Base-by-base conservation (phyloP, 2,113 vertebrate genomes). In the Aptenodytes forsteri region DNA sequence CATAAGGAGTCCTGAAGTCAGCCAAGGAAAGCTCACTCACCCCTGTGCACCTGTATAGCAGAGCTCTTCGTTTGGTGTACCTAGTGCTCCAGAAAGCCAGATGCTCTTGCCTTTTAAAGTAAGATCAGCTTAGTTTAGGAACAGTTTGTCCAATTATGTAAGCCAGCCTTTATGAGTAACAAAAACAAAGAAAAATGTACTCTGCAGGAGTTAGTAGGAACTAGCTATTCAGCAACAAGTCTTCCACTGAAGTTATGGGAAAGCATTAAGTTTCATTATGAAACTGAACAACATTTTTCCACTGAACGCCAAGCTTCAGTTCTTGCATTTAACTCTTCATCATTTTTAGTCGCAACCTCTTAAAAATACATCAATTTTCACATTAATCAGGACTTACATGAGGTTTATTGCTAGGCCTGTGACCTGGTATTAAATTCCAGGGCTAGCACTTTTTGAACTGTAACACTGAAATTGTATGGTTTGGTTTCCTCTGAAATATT, bases 191-290 rank as follows among this genome's bases (percentile, higher is more conserved):
- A 9, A 19, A 52, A 71, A 26, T 0, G 6, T 15, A 16, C 23
- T 21, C 58, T 46, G 50, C 52, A 44, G 72, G 50, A 81, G 72
- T 6, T n/a, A 8, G 25, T 26, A 52, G 52, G 26, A 71, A 4
- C 5, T 14, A 75, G 44, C n/a, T 25, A 15, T 1, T 32, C 40
- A 55, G 59, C 61, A 70, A 26, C 11, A 50, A 72, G 30, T 27
- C 14, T 61, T 34, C 11, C 75, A 9, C 16, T 7, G 32, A 16
- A 75, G 26, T 0, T 0, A 25, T 0, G 12, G 64, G 26, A 44
- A 83, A 86, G 32, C 0, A 0, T 17, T 0, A 44, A 13, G 5
- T 56, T 90, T 29, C 62, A 20, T 9, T 14, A 25, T 0, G 29
- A 62, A 83, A 67, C 8, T 7, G 1, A 38, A 42, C 30, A 9